Base-by-base conservation (phyloP, 2,888 invertebrate genomes). In the Drosophila rellima region DNA sequence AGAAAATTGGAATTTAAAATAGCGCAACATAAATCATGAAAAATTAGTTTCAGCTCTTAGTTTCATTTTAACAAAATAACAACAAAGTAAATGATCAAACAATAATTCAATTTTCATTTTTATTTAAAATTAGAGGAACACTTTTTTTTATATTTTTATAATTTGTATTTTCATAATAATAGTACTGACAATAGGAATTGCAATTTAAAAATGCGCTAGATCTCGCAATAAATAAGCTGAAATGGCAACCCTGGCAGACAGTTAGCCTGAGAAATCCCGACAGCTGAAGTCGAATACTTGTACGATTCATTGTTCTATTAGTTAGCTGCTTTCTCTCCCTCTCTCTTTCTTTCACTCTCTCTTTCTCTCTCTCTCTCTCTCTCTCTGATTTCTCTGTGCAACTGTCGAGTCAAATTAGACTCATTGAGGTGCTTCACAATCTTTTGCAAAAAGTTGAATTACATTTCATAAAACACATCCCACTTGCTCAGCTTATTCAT, bases 321-420 rank as follows among this genome's bases (percentile, higher is more conserved):
- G 69, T 31, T 54, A 35, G 33, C 23, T 23, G 51, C 23, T n/a
- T 4, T n/a, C n/a, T 18, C 40, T 40, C 8, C 10, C 23, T 23
- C 23, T 8, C 26, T 33, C 17, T 18, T 13, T 11, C 45, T 8
- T 15, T 45, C 31, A 11, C n/a, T n/a, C 35, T 35, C 35, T 35
- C 35, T 35, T 2, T n/a, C 35, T 2, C 26, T 45, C 13, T 2
- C 4, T 17, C 52, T 18, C 6, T 51, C 18, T 54, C 20, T 44
- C 11, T 33, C n/a, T 50, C 7, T 20, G 15, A 15, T 40, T 10
- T 13, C 10, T 23, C 17, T 68, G 78, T 59, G 68, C 78, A 65
- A 42, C 68, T 77, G 75, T 76, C 75, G 59, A 51, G 44, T 64
- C 64, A 62, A 76, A 76, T 76, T 76, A 76, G 74, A 57, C 29